Evolutionary conservation across 2,888 invertebrate species (phyloP).

Genomic region (Leptogaster cylindrica): DNA sequence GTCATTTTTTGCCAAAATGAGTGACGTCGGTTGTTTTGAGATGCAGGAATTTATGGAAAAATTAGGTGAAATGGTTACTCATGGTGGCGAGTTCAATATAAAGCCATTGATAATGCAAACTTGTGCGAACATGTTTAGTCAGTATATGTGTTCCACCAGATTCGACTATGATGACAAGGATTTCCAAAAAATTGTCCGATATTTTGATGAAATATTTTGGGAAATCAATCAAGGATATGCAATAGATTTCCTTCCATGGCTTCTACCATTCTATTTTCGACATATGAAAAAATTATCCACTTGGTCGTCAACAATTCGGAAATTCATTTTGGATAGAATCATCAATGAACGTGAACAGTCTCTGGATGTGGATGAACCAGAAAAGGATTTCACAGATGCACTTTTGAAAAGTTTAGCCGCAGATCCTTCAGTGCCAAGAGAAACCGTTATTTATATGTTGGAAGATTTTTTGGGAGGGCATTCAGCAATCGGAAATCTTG

Average conservation of each 20-base stretch:
- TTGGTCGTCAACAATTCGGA: slow-evolving; percentile 72
- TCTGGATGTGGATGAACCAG: slow-evolving; percentile 65
- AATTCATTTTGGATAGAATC: slow-evolving; percentile 73
- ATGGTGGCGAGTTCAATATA: slow-evolving; percentile 63
- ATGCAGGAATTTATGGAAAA: slow-evolving; percentile 67
- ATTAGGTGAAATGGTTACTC: slow-evolving; percentile 61
- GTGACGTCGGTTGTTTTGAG: slow-evolving; percentile 70
- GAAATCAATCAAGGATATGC: slow-evolving; percentile 86
- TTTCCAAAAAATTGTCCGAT: slow-evolving; percentile 70
- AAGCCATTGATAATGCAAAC: slow-evolving; percentile 74
- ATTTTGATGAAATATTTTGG: slow-evolving; percentile 85
- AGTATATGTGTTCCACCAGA: slow-evolving; percentile 79
- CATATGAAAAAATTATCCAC: slow-evolving; percentile 71
- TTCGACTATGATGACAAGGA: slow-evolving; percentile 71
- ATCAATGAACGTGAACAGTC: slow-evolving; percentile 62
- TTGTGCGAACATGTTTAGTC: slow-evolving; percentile 79
- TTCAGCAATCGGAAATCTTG: slow-evolving; percentile 80
- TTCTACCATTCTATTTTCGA: slow-evolving; percentile 71
- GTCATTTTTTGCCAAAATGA: slow-evolving; percentile 71
- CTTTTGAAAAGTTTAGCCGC: slow-evolving; percentile 71
- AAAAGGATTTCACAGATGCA: slow-evolving; percentile 78
- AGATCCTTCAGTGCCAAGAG: slow-evolving; percentile 70
- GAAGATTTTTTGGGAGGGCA: slow-evolving; percentile 86
- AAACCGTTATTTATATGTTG: slow-evolving; percentile 77
- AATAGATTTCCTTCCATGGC: slow-evolving; percentile 81